Conservation (phyloP, 1,140 invertebrate species). For the Drosophila tsacasi region DNA sequence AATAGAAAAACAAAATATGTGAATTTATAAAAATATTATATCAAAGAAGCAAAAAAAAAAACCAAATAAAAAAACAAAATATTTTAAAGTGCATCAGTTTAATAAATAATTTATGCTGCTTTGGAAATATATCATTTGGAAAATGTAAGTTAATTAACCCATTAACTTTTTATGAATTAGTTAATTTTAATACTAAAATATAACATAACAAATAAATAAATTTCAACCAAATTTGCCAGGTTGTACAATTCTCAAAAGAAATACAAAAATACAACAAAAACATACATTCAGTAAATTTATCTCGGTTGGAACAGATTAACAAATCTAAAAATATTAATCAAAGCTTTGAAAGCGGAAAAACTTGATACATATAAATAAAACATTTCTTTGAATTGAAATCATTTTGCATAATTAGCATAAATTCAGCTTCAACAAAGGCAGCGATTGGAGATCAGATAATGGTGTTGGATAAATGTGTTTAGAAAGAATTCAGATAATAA, state of each 20-base stretch:
- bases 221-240: neutral
- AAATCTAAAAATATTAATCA: conserved; percentile 12
- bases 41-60: neutral
- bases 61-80: neutral
- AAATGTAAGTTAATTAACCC: conserved; percentile 26
- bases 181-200: neutral
- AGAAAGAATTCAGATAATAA: conserved; percentile 1
- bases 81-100: conserved; percentile 3
- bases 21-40: conserved; percentile 2
- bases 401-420: conserved; percentile 33
- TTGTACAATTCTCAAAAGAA: neutral
- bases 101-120: conserved; percentile 37
- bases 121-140: conserved; percentile 25
- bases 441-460: conserved; percentile 9
- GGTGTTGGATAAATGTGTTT: conserved; percentile 3
- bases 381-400: conserved; percentile 10
- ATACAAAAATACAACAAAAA: neutral
- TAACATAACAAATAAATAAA: neutral
- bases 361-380: conserved; percentile 14
- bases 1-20: conserved; percentile 7
- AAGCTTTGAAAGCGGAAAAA: conserved; percentile 6
- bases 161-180: neutral
- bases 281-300: neutral
- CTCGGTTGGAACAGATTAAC: conserved; percentile 3
- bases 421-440: conserved; percentile 10